Base-by-base conservation (phyloP, 2,888 invertebrate species). In the Tridacna crocea region DNA sequence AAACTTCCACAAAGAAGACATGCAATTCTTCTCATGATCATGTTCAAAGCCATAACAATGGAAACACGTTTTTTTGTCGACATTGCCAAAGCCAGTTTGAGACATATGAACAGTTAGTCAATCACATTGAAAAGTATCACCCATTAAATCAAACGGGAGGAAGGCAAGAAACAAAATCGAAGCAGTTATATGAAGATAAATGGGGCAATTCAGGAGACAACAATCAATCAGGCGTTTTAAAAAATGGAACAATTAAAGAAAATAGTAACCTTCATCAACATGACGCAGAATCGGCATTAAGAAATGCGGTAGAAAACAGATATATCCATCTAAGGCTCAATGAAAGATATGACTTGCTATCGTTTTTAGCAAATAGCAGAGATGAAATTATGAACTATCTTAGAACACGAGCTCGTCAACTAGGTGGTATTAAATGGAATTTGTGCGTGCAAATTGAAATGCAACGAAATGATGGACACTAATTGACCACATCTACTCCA, bases 381-480 rank as follows among this genome's bases (percentile, higher is more conserved):
- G 68, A 76, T 55, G 58, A 68, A 68, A 51, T 76, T 22, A 51
- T 68, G 51, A 58, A 63, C 4, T 48, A 27, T 66, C 36, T 76
- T 12, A 48, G 58, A 46, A 17, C 76, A 15, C 76, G 76, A 27
- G 55, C 58, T 27, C 26, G 27, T 22, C 51, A 51, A 27, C 58
- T 66, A 26, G 55, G 68, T n/a, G 66, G 76, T n/a, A 72, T 72
- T 24, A 72, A 51, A 55, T 72, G 72, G 72, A 72, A 79, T 36
- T 11, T 79, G 55, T 68, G 68, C 48, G 46, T 65, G 46, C 75
- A 60, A 60, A 26, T 60, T 12, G 76, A 79, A 75, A 79, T 82
- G 81, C 76, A 77, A 22, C 65, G 81, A 60, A 77, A 77, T 46
- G 72, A 77, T 55, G 81, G 74, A 27, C 1, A 36, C 17, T 75